These are phyloP conservation scores for Aphidius gifuensis DNA, from an alignment of 1,140 invertebrate genomes.

Conservation along the genomic window DNA sequence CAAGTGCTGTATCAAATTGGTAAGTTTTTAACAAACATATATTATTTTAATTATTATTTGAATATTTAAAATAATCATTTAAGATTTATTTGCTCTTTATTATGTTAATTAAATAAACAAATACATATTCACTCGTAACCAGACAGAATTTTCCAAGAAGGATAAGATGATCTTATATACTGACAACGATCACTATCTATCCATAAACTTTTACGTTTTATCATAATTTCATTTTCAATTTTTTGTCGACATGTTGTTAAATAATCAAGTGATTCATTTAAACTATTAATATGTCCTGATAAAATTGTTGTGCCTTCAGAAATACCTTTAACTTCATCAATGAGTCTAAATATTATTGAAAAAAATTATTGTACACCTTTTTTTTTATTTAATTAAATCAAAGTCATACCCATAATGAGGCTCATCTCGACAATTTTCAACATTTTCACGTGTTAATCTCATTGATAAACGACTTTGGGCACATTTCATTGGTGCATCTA, in stretches of 20 bases:
- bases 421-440: conserved; percentile 68
- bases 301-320: conserved; percentile 63
- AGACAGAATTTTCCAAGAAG: conserved; percentile 61
- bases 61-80: no score
- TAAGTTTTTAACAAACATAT: no score
- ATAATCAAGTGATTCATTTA: conserved; percentile 56
- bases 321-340: conserved; percentile 68
- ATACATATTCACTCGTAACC: conserved; percentile 43
- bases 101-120: no score
- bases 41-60: no score
- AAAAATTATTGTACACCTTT: not conserved
- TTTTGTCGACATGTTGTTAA: conserved; percentile 60
- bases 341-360: conserved; percentile 48
- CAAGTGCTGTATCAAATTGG: no score
- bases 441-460: conserved; percentile 58
- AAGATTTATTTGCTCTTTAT: no score
- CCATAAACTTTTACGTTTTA: conserved; percentile 66
- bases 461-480: conserved; percentile 73
- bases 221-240: conserved; percentile 66
- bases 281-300: conserved; percentile 57
- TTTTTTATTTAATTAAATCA: conserved; percentile 4
- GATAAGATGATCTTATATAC: conserved; percentile 61
- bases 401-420: conserved; percentile 59
- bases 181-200: conserved; percentile 65
- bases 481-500: conserved; percentile 70